phyloP scores from a whole-genome alignment of 2,797 vertebrate species.

The Siniperca undulata region DNA sequence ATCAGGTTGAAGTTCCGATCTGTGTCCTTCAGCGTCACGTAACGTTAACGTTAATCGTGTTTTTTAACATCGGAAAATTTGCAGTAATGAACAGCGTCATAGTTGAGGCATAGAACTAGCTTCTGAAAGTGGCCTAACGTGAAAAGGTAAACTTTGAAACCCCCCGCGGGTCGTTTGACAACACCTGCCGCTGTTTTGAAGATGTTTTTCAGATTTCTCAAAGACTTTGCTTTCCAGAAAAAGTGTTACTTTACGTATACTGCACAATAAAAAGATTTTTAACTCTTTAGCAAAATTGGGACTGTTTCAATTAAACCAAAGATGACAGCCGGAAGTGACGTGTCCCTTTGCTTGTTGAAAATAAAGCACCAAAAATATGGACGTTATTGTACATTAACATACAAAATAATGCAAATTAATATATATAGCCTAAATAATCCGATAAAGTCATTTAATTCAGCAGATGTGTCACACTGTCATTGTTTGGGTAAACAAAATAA shows the following conservation, averaged over 20 bases:
- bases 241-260: neutral
- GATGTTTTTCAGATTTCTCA: neutral
- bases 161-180: too few relatives aligned
- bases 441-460: neutral
- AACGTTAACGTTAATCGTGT: too few relatives aligned
- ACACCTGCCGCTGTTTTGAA: neutral
- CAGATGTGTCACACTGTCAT: neutral
- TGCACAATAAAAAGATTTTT: too few relatives aligned
- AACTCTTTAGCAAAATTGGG: neutral
- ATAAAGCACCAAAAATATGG: neutral
- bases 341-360: neutral
- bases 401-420: neutral
- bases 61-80: neutral
- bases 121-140: neutral
- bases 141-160: neutral
- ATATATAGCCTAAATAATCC: neutral
- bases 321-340: conserved; percentile 5
- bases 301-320: neutral
- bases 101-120: too few relatives aligned
- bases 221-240: neutral
- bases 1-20: neutral
- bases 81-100: neutral
- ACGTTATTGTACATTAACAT: neutral
- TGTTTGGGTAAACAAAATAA: neutral
- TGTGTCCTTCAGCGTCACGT: neutral